Evolutionary conservation across 2,113 vertebrate genomes (phyloP).

Genomic region (Xenopus borealis): DNA sequence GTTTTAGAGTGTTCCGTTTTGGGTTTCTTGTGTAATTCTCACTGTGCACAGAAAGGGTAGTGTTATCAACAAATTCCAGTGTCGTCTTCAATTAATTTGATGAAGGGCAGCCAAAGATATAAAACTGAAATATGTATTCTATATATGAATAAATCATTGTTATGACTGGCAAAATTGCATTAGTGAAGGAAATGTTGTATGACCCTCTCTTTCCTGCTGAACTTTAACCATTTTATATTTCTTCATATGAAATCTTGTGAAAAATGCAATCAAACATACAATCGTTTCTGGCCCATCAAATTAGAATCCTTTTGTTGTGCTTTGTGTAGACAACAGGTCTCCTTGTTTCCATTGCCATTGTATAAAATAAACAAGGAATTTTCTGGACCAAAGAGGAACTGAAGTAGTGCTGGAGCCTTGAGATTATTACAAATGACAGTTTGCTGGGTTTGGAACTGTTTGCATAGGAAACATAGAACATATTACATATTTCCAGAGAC

Average conservation of each 20-base stretch:
- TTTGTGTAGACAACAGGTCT: too few species aligned
- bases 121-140: constrained; percentile 19
- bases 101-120: constrained; percentile 25
- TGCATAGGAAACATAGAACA: too few species aligned
- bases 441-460: too few species aligned
- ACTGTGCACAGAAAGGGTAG: neutral
- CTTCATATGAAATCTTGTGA: constrained; percentile 19
- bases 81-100: constrained; percentile 33
- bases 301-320: too few species aligned
- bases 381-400: too few species aligned
- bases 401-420: too few species aligned
- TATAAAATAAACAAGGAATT: too few species aligned
- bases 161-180: constrained; percentile 19
- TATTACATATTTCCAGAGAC: too few species aligned
- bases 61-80: constrained; percentile 33
- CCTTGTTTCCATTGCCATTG: too few species aligned
- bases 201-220: constrained; percentile 33
- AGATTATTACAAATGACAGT: too few species aligned
- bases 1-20: neutral
- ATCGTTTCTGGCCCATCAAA: too few species aligned
- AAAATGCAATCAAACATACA: neutral
- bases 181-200: constrained; percentile 5
- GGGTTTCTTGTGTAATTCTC: neutral
- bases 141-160: constrained; percentile 19
- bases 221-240: constrained; percentile 27